Conservation (phyloP, 2,888 invertebrate species). For the Lypha dubia region DNA sequence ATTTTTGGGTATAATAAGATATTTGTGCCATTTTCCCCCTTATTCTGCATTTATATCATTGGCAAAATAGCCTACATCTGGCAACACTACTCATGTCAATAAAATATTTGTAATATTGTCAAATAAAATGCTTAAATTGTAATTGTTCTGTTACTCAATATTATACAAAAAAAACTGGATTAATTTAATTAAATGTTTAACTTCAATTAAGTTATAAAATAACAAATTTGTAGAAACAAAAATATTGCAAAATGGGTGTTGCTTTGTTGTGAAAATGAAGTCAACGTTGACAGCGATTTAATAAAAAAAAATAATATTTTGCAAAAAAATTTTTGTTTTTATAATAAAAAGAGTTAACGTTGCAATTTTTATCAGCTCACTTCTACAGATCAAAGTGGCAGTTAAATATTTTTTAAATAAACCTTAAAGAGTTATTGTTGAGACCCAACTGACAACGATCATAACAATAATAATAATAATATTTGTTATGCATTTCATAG, state of each 20-base stretch:
- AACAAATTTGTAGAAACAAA: slow-evolving; percentile 3
- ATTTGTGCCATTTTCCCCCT: too few relatives aligned
- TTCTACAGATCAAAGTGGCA: neutral
- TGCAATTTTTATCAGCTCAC: neutral
- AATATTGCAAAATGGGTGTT: slow-evolving; percentile 13
- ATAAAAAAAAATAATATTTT: neutral
- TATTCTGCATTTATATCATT: too few relatives aligned
- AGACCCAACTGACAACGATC: neutral
- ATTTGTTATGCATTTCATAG: neutral
- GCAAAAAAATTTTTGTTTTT: neutral
- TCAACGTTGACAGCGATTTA: neutral
- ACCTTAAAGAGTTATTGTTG: neutral
- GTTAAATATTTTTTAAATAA: neutral
- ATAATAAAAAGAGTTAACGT: neutral
- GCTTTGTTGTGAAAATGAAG: neutral
- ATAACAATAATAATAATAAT: neutral
- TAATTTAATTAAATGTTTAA: slow-evolving; percentile 20
- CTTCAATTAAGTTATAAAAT: slow-evolving; percentile 26
- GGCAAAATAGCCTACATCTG: neutral
- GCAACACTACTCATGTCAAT: neutral
- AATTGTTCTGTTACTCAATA: neutral
- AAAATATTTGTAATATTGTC: neutral
- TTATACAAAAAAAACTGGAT: neutral
- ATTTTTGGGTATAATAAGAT: too few relatives aligned
- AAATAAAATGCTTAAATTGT: neutral